These are phyloP conservation scores for Melanaphis sacchari DNA, from an alignment of 1,140 invertebrate species.

Conservation along the genomic window DNA sequence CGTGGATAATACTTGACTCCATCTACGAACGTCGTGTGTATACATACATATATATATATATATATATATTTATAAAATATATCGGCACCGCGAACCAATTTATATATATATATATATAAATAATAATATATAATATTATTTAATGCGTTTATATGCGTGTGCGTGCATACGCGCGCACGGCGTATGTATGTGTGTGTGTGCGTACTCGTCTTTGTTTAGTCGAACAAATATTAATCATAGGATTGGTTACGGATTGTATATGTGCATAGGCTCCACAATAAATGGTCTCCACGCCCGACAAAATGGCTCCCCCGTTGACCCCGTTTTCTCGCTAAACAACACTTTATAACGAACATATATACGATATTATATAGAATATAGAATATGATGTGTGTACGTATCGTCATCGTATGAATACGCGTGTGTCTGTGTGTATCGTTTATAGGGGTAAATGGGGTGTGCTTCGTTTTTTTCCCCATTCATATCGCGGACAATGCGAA, in stretches of 20 bases:
- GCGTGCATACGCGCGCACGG: not conserved
- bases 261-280: not conserved
- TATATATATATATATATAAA: not conserved
- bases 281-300: slow-evolving; percentile 23
- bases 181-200: not conserved
- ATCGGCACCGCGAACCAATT: not conserved
- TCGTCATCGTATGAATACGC: too few relatives aligned
- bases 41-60: not conserved
- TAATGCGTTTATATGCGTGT: not conserved
- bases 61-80: not conserved
- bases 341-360: not conserved
- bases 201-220: slow-evolving; percentile 32
- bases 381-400: too few relatives aligned
- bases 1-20: not conserved
- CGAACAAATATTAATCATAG: slow-evolving; percentile 57
- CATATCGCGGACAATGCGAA: not conserved
- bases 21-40: not conserved
- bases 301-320: slow-evolving; percentile 49
- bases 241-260: slow-evolving; percentile 44
- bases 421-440: not conserved
- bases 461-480: not conserved
- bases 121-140: not conserved
- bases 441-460: slow-evolving; percentile 39
- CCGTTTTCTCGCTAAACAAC: slow-evolving; percentile 26
- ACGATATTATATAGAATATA: not conserved